Evolutionary conservation across 37 sponge, comb jelly and placozoan genomes (phyloP).

Genomic region (Cliona cf. orientalis): DNA sequence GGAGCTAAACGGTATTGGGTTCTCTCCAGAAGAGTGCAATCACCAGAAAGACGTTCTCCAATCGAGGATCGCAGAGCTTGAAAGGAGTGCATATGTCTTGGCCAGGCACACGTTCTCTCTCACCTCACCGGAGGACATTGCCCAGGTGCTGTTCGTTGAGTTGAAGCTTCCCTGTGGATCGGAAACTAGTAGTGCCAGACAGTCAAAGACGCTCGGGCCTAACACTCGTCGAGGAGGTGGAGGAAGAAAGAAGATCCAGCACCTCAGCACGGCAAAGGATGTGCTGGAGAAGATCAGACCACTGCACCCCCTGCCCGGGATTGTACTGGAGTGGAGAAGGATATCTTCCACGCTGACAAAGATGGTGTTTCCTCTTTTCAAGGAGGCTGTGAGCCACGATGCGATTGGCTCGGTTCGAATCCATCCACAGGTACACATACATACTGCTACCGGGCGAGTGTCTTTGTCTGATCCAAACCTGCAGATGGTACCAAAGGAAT

Average conservation of each 20-base stretch:
- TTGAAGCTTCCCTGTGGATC: constrained; percentile 68
- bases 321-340: constrained; percentile 92
- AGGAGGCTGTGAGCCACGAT: constrained; percentile 49
- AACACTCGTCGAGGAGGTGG: constrained; percentile 25
- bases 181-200: constrained; percentile 21
- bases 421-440: constrained; percentile 62
- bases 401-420: constrained; percentile 38
- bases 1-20: constrained; percentile 93
- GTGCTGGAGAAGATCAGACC: constrained; percentile 85
- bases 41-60: constrained; percentile 59
- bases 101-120: constrained; percentile 80
- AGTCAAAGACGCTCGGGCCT: constrained; percentile 29
- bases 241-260: constrained; percentile 39
- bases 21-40: constrained; percentile 64
- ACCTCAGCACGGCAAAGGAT: constrained; percentile 91
- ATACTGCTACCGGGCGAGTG: constrained; percentile 95
- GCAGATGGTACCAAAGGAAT: constrained; percentile 94
- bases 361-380: constrained; percentile 83
- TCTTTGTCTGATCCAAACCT: constrained; percentile 83
- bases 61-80: constrained; percentile 58
- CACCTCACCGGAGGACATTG: constrained; percentile 87
- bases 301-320: constrained; percentile 86
- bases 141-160: constrained; percentile 87
- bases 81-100: constrained; percentile 68
- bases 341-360: constrained; percentile 82